Evolutionary conservation across 2,888 invertebrate species (phyloP).

Genomic region (Spilosoma lubricipeda): DNA sequence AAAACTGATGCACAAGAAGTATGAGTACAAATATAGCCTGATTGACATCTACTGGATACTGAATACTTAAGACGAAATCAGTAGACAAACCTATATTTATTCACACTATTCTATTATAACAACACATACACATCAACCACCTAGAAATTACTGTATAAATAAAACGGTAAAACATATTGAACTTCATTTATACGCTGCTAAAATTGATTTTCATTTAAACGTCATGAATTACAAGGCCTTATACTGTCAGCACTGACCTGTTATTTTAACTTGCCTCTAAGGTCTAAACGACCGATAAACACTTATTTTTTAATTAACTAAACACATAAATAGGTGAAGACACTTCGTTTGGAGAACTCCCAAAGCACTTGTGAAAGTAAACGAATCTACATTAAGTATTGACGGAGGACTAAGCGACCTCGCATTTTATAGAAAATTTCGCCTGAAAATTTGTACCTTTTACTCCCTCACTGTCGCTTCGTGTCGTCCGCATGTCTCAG

Average conservation of each 20-base stretch:
- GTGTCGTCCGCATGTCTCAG: background rate
- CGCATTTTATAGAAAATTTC: constrained; percentile 13
- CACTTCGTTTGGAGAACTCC: constrained; percentile 17
- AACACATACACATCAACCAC: too few species aligned
- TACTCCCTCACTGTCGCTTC: background rate
- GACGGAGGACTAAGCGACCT: constrained; percentile 11
- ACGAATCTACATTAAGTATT: constrained; percentile 26
- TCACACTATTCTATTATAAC: too few species aligned
- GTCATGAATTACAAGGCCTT: background rate
- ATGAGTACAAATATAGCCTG: too few species aligned
- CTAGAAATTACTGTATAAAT: too few species aligned
- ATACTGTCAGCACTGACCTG: background rate
- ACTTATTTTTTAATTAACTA: background rate
- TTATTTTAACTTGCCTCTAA: background rate
- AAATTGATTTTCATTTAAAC: background rate
- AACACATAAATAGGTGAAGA: constrained; percentile 11
- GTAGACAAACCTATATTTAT: too few species aligned
- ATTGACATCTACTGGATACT: too few species aligned
- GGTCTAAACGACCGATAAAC: background rate
- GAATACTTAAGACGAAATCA: too few species aligned
- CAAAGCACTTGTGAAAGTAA: constrained; percentile 13
- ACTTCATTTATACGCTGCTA: background rate
- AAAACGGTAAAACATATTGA: background rate
- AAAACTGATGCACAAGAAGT: too few species aligned
- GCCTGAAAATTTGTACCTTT: constrained; percentile 11